Conservation (phyloP, 92 coral and sea anemone species). For the Micromussa lordhowensis region DNA sequence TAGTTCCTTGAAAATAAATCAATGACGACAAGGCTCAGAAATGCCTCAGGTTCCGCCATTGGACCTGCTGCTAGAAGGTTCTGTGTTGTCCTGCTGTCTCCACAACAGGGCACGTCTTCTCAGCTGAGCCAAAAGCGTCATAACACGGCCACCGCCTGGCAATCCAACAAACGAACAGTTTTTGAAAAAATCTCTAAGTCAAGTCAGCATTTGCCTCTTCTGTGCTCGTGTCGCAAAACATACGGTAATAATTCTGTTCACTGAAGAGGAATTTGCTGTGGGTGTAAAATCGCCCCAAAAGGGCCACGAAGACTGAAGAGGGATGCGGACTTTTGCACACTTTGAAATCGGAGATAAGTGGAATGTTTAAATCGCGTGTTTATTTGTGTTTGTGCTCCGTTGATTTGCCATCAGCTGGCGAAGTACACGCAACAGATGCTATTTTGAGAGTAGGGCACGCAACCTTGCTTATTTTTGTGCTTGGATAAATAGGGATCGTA, state of each 20-base stretch:
- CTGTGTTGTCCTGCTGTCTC: not conserved
- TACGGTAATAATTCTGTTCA: not conserved
- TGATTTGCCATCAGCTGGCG: not conserved
- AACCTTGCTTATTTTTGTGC: not conserved
- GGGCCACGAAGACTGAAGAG: not conserved
- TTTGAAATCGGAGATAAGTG: constrained; percentile 1
- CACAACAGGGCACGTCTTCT: not conserved
- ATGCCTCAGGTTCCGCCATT: not conserved
- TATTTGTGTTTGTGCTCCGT: constrained; percentile 1
- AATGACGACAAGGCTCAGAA: not conserved
- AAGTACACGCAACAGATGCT: not conserved
- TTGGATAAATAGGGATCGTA: not conserved
- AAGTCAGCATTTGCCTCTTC: not conserved
- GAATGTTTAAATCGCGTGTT: not conserved
- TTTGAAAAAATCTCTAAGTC: not conserved
- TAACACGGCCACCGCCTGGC: not conserved
- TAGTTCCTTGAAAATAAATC: not conserved
- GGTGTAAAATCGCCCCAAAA: not conserved
- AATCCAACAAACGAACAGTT: not conserved
- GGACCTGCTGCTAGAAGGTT: constrained; percentile 8
- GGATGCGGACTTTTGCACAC: not conserved
- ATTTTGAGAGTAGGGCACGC: not conserved
- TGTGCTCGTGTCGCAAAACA: not conserved
- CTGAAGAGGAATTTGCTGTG: not conserved
- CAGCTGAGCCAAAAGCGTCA: not conserved